Evolutionary conservation across 2,797 vertebrate species (phyloP), one percentile per base, ranked within the genome.

Genomic region (Rhyacichthys aspro): DNA sequence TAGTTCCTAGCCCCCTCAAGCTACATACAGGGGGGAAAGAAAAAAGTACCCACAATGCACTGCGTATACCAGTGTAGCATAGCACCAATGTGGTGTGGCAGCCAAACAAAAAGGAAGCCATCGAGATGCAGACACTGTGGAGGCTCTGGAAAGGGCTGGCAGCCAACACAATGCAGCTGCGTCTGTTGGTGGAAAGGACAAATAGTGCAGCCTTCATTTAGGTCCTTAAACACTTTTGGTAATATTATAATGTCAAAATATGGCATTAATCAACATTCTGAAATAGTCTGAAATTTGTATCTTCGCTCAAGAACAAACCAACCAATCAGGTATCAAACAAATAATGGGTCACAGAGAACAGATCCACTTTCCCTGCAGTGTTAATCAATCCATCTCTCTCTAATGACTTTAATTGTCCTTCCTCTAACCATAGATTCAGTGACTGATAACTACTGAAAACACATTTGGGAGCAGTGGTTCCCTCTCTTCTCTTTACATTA

Each of bases 1-100:
- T 91, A 91, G 84, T 70, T 39, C 66, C 43, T 66, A 72, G 79
- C 55, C 59, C 64, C 89, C 87, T 76, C 57, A n/a, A 88, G 89
- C 87, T 78, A 69, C 63, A 49, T 70, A 69, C 59, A 81, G 34
- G 49, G 56, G 44, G 54, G 18, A 48, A 47, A 36, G 23, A 19
- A 16, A 68, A 67, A 82, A 61, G 16, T 63, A 82, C 76, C 86
- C 86, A 90, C 70, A 86, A 88, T 88, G 82, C 84, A 79, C 65
- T 43, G 55, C 23, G 63, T 15, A n/a, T 9, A 52, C 10, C 53
- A 61, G 57, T 15, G 10, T 63, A 74, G 70, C 70, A 68, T 58
- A 64, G 67, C 37, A 61, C 60, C 71, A 76, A 72, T 56, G 61
- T 71, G 53, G 61, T 9, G 55, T 62, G 64, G 71, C 81, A 82